Percentiles rank a stretch among this genome's conserved stretches.
Conservation (phyloP, 2,888 invertebrate species). For the Drosophila tanythrix region DNA sequence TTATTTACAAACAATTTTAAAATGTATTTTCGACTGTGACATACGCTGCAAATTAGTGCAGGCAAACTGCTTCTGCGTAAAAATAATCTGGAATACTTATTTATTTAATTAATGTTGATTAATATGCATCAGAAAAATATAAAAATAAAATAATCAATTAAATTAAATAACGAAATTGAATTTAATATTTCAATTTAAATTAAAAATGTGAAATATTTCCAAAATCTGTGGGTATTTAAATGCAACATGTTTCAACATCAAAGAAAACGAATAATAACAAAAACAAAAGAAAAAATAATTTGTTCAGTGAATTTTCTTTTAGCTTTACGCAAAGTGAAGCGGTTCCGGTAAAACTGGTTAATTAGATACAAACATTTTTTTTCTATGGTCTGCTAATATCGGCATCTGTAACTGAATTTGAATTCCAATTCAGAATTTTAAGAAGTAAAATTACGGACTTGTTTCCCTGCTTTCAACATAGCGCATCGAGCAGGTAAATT, state of each 20-base stretch:
- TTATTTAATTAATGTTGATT: neutral
- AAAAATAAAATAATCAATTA: neutral
- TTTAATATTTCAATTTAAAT: neutral
- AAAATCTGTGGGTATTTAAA: neutral
- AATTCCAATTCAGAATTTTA: neutral
- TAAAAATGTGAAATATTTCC: fast-evolving
- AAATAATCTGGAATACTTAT: neutral
- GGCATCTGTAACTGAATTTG: neutral
- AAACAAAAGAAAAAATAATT: no score
- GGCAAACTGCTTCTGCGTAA: neutral
- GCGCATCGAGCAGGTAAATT: neutral
- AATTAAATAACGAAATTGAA: neutral
- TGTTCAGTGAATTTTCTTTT: fast-evolving
- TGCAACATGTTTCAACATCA: neutral
- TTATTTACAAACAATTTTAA: neutral
- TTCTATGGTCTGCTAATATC: neutral
- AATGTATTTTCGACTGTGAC: slow-evolving; percentile 4
- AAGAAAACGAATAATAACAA: no score
- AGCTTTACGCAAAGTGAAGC: neutral
- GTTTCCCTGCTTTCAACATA: neutral
- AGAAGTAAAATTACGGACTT: neutral
- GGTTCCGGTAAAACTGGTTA: neutral
- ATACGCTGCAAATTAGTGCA: slow-evolving; percentile 15
- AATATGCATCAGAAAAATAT: no score
- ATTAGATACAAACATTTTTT: no score